Conservation (phyloP, 2,888 invertebrate species). For the Eupeodes luniger region DNA sequence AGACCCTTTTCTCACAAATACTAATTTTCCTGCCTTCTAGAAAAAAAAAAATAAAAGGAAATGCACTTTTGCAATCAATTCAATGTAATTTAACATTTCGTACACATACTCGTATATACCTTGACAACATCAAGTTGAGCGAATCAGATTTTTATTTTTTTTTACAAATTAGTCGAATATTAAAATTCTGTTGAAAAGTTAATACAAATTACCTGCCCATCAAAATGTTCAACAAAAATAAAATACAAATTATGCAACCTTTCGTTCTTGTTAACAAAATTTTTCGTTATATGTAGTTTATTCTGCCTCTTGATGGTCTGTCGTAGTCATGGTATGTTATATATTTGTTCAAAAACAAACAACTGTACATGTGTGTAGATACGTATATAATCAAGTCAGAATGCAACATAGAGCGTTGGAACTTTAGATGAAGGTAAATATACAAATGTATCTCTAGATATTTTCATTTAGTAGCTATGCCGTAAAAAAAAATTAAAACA, state of each 20-base stretch:
- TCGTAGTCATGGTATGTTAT: neutral
- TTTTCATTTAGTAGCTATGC: neutral
- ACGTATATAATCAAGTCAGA: neutral
- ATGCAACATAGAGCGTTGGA: neutral
- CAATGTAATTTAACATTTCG: neutral
- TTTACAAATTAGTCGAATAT: constrained; percentile 14
- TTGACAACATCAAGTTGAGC: neutral
- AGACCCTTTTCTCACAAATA: no score
- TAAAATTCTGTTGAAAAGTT: constrained; percentile 7
- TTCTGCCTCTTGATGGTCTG: neutral
- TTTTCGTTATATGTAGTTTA: no score
- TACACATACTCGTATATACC: neutral
- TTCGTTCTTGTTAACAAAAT: neutral
- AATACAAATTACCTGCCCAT: neutral
- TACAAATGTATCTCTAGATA: neutral
- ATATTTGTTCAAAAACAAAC: neutral
- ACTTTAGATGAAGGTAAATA: neutral
- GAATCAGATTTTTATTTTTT: neutral
- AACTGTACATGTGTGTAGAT: neutral
- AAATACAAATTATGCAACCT: neutral
- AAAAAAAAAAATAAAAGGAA: no score
- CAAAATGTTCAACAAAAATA: neutral
- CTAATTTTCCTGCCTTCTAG: no score
- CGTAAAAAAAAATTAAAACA: neutral
- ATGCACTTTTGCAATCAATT: neutral